Evolutionary conservation across 2,888 invertebrate species (phyloP).

Genomic region (Mesoligia furuncula): DNA sequence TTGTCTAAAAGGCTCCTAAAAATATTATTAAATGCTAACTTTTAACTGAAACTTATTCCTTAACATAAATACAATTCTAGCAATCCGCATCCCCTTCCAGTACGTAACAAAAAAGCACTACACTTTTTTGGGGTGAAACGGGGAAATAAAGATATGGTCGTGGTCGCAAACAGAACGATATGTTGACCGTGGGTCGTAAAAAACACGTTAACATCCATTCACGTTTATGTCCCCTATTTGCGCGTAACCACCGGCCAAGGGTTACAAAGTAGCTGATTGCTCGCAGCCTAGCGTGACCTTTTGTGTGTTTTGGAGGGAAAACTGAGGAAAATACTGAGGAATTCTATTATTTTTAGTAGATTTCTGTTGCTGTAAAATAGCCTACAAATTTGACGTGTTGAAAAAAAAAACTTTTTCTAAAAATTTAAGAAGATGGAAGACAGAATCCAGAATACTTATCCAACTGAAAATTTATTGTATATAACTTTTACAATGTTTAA

Average conservation of each 20-base stretch:
- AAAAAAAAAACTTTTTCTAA: background rate
- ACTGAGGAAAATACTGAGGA: constrained; percentile 22
- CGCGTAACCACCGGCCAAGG: constrained; percentile 82
- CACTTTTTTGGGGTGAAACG: constrained; percentile 79
- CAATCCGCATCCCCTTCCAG: constrained; percentile 40
- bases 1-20: background rate
- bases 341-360: no score
- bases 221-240: constrained; percentile 89
- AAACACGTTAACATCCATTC: constrained; percentile 91
- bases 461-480: no score
- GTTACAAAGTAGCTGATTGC: constrained; percentile 87
- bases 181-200: constrained; percentile 88
- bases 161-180: constrained; percentile 89
- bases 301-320: constrained; percentile 63
- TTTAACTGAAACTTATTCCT: constrained; percentile 11
- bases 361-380: background rate
- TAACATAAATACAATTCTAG: constrained; percentile 57
- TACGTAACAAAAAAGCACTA: constrained; percentile 74
- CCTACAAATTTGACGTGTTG: background rate
- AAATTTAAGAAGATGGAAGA: background rate
- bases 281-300: constrained; percentile 78
- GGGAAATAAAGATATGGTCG: constrained; percentile 86
- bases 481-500: no score
- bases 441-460: no score
- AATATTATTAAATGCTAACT: background rate